These are phyloP conservation scores for Pseudocheirus occidentalis DNA, from an alignment of 2,797 vertebrate genomes.

Conservation along the genomic window DNA sequence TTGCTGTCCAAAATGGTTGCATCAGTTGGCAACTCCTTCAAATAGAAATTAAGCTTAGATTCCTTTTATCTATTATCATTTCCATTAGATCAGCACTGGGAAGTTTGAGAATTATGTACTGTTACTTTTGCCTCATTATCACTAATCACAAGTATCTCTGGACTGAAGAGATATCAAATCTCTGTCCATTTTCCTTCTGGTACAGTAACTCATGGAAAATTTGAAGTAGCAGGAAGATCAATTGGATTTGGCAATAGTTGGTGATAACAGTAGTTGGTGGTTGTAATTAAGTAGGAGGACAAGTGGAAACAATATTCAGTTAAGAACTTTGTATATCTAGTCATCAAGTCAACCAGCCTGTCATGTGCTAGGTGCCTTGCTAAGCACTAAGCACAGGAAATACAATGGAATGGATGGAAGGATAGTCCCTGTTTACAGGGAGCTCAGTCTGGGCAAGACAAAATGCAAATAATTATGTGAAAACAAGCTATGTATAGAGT, in stretches of 20 bases:
- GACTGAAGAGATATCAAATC: background rate
- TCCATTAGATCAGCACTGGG: background rate
- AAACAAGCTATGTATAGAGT: background rate
- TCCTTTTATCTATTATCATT: background rate
- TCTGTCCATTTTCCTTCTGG: background rate
- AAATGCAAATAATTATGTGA: background rate
- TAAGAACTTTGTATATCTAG: background rate
- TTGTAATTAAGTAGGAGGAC: background rate
- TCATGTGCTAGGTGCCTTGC: background rate
- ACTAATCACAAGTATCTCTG: conserved; percentile 2
- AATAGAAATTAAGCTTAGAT: conserved; percentile 20
- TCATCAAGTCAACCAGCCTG: background rate
- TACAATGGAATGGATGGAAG: background rate
- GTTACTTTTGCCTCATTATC: conserved; percentile 17
- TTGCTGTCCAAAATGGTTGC: background rate
- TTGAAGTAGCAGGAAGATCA: background rate
- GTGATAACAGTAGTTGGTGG: background rate
- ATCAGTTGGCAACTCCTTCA: background rate
- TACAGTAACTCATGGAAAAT: background rate
- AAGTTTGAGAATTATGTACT: background rate
- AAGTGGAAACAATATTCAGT: conserved; percentile 22
- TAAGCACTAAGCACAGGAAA: background rate
- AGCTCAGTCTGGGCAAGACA: background rate
- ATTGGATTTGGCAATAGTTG: background rate
- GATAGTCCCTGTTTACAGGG: background rate